phyloP scores from a whole-genome alignment of 2,888 invertebrate species.

The Dasypolia templi region DNA sequence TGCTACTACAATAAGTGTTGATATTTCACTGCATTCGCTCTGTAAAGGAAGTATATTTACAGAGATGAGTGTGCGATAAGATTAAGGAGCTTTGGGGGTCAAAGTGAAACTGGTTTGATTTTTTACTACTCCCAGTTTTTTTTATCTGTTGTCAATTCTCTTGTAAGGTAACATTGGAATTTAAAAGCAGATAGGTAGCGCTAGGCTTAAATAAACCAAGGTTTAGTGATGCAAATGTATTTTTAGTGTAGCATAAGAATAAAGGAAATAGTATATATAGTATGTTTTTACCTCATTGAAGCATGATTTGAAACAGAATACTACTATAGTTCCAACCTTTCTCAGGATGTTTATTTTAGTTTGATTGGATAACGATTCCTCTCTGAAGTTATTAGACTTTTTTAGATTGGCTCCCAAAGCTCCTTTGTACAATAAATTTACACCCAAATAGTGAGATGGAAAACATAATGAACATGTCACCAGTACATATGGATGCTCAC shows the following conservation, averaged over 20 bases:
- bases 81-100: slow-evolving; percentile 42
- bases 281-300: neutral
- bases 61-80: slow-evolving; percentile 80
- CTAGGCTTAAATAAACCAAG: neutral
- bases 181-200: neutral
- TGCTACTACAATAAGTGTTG: slow-evolving; percentile 67
- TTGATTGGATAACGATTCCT: too few relatives aligned
- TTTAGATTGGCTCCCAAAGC: slow-evolving; percentile 39
- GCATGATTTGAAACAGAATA: neutral
- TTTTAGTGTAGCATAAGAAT: neutral
- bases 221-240: neutral
- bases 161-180: neutral
- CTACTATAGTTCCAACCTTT: neutral
- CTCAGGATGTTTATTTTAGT: neutral
- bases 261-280: neutral
- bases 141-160: neutral
- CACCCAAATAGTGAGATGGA: slow-evolving; percentile 69
- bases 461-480: slow-evolving; percentile 73
- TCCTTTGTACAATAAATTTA: slow-evolving; percentile 51
- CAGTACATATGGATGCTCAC: slow-evolving; percentile 72
- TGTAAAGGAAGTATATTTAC: slow-evolving; percentile 82
- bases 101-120: neutral
- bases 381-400: too few relatives aligned
- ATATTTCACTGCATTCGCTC: slow-evolving; percentile 79
- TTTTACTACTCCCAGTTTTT: neutral